Evolutionary conservation across 2,113 vertebrate genomes (phyloP).

Genomic region (Lepisosteus osseus): DNA sequence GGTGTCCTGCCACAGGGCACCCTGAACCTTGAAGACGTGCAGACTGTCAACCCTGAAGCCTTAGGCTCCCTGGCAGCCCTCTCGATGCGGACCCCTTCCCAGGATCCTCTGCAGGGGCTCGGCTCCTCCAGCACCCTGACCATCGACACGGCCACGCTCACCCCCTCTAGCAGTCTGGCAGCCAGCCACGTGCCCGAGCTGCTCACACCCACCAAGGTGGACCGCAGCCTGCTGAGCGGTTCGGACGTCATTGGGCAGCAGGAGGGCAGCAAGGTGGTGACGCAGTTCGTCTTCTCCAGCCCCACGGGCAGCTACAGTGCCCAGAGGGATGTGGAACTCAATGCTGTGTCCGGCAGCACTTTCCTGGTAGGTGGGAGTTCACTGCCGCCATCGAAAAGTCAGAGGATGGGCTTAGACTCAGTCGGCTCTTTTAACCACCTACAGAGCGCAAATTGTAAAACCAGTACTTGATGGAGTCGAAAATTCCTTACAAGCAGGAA

Average conservation of each 20-base stretch:
- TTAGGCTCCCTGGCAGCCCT: constrained; percentile 77
- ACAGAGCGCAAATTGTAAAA: too few relatives aligned
- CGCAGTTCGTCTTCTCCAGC: constrained; percentile 75
- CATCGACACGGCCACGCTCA: constrained; percentile 54
- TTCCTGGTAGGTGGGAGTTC: constrained; percentile 73
- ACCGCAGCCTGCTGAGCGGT: constrained; percentile 63
- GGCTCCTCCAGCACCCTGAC: constrained; percentile 67
- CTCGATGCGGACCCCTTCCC: constrained; percentile 64
- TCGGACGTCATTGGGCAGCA: constrained; percentile 67
- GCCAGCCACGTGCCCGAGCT: constrained; percentile 64
- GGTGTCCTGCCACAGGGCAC: constrained; percentile 78
- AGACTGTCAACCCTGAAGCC: constrained; percentile 78
- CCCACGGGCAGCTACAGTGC: constrained; percentile 67
- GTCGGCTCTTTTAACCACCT: too few relatives aligned
- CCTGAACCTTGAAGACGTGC: constrained; percentile 80
- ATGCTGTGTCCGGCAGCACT: constrained; percentile 64
- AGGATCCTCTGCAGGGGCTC: constrained; percentile 67
- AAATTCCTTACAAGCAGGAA: too few relatives aligned
- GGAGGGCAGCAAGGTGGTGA: constrained; percentile 71
- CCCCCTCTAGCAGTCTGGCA: constrained; percentile 59
- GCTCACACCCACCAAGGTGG: constrained; percentile 68
- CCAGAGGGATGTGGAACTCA: constrained; percentile 77
- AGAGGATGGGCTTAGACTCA: too few relatives aligned
- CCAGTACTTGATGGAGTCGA: too few relatives aligned
- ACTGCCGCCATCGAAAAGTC: too few relatives aligned